Evolutionary conservation across 2,113 vertebrate species (phyloP), one percentile per base, ranked within the genome.

Genomic region (Sylvia atricapilla): DNA sequence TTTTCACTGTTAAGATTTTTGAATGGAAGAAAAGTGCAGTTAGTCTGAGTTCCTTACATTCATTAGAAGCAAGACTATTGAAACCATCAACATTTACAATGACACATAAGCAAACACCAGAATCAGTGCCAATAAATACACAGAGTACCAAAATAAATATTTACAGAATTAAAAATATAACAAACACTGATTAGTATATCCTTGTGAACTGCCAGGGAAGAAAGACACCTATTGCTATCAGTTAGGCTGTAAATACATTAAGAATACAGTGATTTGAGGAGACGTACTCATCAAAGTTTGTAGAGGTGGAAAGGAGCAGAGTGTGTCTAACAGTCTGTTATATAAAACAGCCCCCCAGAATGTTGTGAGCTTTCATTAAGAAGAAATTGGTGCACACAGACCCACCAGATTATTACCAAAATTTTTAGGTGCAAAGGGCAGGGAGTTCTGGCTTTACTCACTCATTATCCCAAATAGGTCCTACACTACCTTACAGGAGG

Each of bases 71-170:
- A 93, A 95, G 96, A 96, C 97, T 97, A 96, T 94, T 91, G 91
- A 97, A 98, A 97, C 84, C 96, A 97, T 96, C 88, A 96, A 97
- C 97, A 96, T 97, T 97, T 97, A 97, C 96, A 95, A 83, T 96
- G 93, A 92, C 86, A 95, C 90, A 79, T 89, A 93, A 96, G 95
- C 97, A 96, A 97, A 93, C 92, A 97, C 89, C 96, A 96, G 94
- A 96, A 95, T 94, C 94, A 96, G 96, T 96, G 95, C 94, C 96
- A 96, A 98, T 97, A 97, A 97, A 98, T 98, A 96, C 96, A 97
- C 96, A 97, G 93, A 97, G 97, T 97, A 97, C 93, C 97, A 97
- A 98, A 98, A 98, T 97, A 98, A 98, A 98, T 98, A 98, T 97
- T 97, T 98, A 98, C 97, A 98, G 83, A 95, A 96, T 97, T 98